Evolutionary conservation across 2,888 invertebrate species (phyloP).

Genomic region (Papilio gigon): DNA sequence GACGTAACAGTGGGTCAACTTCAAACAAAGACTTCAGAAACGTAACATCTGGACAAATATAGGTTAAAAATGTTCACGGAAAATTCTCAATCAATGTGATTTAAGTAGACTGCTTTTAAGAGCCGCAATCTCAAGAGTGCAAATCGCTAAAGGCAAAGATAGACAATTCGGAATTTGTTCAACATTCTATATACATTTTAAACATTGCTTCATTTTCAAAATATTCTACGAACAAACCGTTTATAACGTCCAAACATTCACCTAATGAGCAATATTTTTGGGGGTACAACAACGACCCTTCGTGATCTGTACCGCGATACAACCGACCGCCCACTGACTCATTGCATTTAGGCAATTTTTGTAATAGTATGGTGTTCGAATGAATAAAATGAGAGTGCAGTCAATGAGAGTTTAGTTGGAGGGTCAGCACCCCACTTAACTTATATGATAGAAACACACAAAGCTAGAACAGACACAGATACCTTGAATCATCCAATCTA

Average conservation of each 20-base stretch:
- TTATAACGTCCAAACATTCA: background rate
- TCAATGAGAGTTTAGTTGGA: background rate
- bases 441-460: background rate
- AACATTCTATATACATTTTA: no score
- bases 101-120: no score
- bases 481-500: no score
- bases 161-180: no score
- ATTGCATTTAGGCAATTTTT: slow-evolving; percentile 35
- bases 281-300: slow-evolving; percentile 29
- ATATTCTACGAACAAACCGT: background rate
- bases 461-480: no score
- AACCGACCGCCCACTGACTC: slow-evolving; percentile 32
- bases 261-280: background rate
- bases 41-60: slow-evolving; percentile 29
- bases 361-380: slow-evolving; percentile 20
- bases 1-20: slow-evolving; percentile 57
- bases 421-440: slow-evolving; percentile 28
- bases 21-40: slow-evolving; percentile 59
- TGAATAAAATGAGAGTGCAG: slow-evolving; percentile 23
- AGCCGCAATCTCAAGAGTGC: no score
- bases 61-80: slow-evolving; percentile 3
- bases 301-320: slow-evolving; percentile 26
- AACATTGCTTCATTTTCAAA: background rate
- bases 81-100: background rate
- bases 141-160: no score